Evolutionary conservation across 2,113 vertebrate species (phyloP).

Genomic region (Brachypodius melanocephalos): DNA sequence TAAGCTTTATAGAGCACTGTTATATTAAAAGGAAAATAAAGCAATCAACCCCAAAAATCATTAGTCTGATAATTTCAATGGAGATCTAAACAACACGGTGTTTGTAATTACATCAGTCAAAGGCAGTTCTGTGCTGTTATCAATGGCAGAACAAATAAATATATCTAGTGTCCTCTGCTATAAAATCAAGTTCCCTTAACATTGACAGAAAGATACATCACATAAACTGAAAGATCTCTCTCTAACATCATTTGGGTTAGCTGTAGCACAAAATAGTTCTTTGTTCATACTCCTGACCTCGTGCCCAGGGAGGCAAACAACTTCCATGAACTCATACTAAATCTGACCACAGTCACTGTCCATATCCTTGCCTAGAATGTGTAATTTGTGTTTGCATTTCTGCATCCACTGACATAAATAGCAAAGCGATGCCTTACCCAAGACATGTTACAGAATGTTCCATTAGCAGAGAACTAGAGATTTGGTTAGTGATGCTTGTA

Average conservation of each 20-base stretch:
- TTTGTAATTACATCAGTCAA: neutral
- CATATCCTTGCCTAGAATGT: rapidly evolving
- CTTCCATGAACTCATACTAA: neutral
- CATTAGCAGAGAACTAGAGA: neutral
- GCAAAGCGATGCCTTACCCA: neutral
- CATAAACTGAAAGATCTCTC: neutral
- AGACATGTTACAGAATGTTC: neutral
- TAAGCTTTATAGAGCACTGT: neutral
- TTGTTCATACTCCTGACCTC: neutral
- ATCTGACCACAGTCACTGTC: neutral
- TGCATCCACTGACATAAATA: neutral
- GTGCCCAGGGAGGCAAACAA: neutral
- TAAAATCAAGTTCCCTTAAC: neutral
- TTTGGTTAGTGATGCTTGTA: neutral
- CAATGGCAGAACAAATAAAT: neutral
- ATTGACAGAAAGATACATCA: neutral
- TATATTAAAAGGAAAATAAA: neutral
- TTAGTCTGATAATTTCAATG: neutral
- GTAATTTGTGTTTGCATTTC: neutral
- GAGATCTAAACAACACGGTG: neutral
- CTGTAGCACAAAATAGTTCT: neutral
- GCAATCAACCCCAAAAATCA: neutral
- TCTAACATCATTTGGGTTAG: neutral
- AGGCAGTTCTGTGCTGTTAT: neutral
- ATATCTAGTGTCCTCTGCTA: neutral